Evolutionary conservation across 2,888 invertebrate genomes (phyloP).

Genomic region (Thyatira batis): DNA sequence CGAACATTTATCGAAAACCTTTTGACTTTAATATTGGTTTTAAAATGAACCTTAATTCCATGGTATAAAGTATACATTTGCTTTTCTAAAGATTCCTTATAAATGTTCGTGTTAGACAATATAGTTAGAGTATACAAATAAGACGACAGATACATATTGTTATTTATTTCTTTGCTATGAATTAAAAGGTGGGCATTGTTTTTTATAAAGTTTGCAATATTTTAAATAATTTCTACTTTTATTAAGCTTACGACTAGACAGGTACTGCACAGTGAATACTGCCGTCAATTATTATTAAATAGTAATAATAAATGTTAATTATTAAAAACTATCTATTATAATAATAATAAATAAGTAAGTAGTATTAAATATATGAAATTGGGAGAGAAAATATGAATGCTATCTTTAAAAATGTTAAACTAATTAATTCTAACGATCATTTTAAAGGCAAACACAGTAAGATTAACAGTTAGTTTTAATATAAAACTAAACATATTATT

Average conservation of each 20-base stretch:
- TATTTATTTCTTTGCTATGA: conserved; percentile 1
- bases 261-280: conserved; percentile 80
- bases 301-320: conserved; percentile 9
- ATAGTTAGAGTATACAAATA: background rate
- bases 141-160: background rate
- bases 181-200: conserved; percentile 53
- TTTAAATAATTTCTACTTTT: conserved; percentile 42
- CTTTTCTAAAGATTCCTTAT: background rate
- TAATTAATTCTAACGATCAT: background rate
- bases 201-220: conserved; percentile 32
- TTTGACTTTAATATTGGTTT: background rate
- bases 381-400: background rate
- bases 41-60: background rate
- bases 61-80: background rate
- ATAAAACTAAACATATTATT: conserved; percentile 5
- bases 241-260: conserved; percentile 75
- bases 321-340: background rate
- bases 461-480: background rate
- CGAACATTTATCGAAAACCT: background rate
- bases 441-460: background rate
- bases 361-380: background rate
- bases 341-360: background rate
- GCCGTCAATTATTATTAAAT: conserved; percentile 41
- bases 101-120: background rate
- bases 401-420: background rate